Evolutionary conservation across 2,888 invertebrate genomes (phyloP).

Genomic region (Tachystola acroxantha): DNA sequence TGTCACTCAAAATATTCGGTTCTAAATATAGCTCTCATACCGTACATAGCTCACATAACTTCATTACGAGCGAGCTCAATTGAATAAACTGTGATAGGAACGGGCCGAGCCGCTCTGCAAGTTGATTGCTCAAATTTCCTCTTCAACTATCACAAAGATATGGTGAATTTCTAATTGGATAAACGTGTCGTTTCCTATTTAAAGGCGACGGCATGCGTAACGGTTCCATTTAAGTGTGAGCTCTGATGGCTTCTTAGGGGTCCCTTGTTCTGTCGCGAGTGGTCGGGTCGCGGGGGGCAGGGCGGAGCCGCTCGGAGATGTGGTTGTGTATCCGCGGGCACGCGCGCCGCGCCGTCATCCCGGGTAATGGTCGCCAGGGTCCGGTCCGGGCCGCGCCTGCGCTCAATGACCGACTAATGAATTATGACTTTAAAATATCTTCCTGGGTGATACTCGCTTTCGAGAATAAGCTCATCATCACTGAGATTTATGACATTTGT

Average conservation of each 20-base stretch:
- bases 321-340: conserved; percentile 46
- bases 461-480: conserved; percentile 24
- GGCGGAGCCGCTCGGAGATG: conserved; percentile 28
- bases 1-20: conserved; percentile 27
- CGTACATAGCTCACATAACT: conserved; percentile 69
- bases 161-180: conserved; percentile 79
- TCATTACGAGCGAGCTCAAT: conserved; percentile 75
- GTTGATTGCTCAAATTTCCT: conserved; percentile 78
- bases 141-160: conserved; percentile 78
- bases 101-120: conserved; percentile 70
- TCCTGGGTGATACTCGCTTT: conserved; percentile 59
- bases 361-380: conserved; percentile 63
- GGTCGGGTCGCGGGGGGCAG: conserved; percentile 23
- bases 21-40: conserved; percentile 43
- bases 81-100: conserved; percentile 77
- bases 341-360: conserved; percentile 74
- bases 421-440: conserved; percentile 56
- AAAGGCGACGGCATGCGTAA: conserved; percentile 69
- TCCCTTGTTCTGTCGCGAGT: conserved; percentile 25
- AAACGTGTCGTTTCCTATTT: conserved; percentile 79
- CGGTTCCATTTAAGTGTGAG: conserved; percentile 56
- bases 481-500: conserved; percentile 22
- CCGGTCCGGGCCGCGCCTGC: conserved; percentile 35
- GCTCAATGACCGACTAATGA: conserved; percentile 69
- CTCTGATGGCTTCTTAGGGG: conserved; percentile 33